A percentile compares a stretch with the other conserved stretches of the same genome.
Conservation (phyloP, 2,888 invertebrate genomes). For the Aleiodes alternator region DNA sequence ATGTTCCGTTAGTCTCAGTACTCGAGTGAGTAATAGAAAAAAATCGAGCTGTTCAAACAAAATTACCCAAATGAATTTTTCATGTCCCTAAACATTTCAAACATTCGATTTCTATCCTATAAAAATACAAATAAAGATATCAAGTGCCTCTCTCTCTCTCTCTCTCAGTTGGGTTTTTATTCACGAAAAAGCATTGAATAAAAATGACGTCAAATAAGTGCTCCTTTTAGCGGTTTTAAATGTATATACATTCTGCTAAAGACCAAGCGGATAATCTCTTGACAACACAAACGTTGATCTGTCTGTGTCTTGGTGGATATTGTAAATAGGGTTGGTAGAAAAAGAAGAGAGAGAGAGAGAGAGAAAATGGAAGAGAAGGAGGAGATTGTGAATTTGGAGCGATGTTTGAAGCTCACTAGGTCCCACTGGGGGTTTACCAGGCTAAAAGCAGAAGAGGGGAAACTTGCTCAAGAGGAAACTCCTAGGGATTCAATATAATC, state of each 20-base stretch:
- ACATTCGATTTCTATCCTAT: constrained; percentile 6
- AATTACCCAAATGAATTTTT: too few species aligned
- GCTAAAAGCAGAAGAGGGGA: constrained; percentile 50
- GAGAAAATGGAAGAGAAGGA: constrained; percentile 25
- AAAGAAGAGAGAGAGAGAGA: constrained; percentile 39
- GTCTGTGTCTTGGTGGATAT: constrained; percentile 41
- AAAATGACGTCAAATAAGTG: constrained; percentile 51
- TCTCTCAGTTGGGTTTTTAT: neutral
- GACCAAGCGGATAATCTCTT: constrained; percentile 50
- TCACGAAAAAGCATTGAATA: constrained; percentile 40
- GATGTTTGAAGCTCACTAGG: constrained; percentile 60
- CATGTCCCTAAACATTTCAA: neutral
- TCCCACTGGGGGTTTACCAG: constrained; percentile 55
- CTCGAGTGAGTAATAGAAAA: too few species aligned
- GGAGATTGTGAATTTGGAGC: constrained; percentile 50
- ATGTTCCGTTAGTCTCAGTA: too few species aligned
- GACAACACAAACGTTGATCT: constrained; percentile 50
- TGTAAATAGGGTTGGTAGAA: constrained; percentile 50
- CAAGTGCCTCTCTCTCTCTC: neutral
- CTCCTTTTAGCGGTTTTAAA: constrained; percentile 47
- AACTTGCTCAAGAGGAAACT: constrained; percentile 46
- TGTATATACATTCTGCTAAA: constrained; percentile 49
- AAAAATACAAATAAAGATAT: constrained; percentile 16
- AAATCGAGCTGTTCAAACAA: too few species aligned
- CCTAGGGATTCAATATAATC: constrained; percentile 71